Percentiles rank a stretch among this genome's conserved stretches.
phyloP scores from a whole-genome alignment of 2,113 vertebrate genomes.

The Corvus moneduloides region DNA sequence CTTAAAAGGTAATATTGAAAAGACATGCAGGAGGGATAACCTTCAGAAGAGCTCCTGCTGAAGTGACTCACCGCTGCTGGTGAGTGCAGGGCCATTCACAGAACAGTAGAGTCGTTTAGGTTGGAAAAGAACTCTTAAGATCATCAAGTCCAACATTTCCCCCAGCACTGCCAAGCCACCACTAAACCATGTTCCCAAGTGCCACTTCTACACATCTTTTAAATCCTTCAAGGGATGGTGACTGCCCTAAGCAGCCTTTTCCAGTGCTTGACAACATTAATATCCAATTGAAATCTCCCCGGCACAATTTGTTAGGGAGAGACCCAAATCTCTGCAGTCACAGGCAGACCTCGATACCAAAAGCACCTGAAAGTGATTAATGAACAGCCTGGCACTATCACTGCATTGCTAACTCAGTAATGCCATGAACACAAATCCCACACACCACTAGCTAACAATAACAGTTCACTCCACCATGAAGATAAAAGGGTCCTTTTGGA shows the following conservation, averaged over 20 bases:
- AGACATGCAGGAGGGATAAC: neutral
- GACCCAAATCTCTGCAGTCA: neutral
- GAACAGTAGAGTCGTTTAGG: neutral
- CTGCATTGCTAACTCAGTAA: neutral
- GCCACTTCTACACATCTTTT: accelerated
- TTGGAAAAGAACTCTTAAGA: neutral
- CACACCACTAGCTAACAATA: neutral
- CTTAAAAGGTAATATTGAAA: neutral
- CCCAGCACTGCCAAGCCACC: neutral
- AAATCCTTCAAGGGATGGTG: neutral
- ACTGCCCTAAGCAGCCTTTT: neutral
- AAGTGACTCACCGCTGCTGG: neutral
- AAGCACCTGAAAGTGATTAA: neutral
- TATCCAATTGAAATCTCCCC: neutral
- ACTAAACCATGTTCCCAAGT: neutral
- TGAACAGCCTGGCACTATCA: neutral
- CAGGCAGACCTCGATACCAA: neutral
- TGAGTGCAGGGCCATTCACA: neutral
- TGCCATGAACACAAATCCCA: neutral
- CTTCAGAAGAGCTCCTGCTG: neutral
- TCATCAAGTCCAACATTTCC: neutral
- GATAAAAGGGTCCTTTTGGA: neutral
- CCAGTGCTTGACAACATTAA: neutral
- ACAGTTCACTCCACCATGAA: neutral
- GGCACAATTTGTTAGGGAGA: neutral